phyloP scores from a whole-genome alignment of 2,888 invertebrate genomes.

The Rhabditoides inermis region DNA sequence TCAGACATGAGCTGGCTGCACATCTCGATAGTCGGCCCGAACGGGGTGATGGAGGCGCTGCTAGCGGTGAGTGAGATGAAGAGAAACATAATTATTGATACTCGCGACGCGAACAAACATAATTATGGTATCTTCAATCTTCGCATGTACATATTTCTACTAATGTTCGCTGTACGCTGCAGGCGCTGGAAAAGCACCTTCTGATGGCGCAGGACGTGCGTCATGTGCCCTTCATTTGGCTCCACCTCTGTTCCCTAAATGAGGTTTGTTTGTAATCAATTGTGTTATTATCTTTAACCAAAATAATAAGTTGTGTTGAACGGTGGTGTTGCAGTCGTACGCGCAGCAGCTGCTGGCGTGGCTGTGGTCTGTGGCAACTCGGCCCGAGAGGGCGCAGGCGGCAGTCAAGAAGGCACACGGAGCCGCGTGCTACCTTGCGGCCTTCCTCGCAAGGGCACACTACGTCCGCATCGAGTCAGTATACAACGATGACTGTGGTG shows the following conservation, averaged over 20 bases:
- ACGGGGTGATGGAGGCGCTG: no score
- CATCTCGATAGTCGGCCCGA: no score
- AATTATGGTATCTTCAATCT: no score
- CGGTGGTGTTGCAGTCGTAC: slow-evolving; percentile 14
- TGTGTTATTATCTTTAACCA: background rate
- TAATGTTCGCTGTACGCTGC: no score
- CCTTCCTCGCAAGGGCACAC: slow-evolving; percentile 38
- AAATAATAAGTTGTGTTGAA: background rate
- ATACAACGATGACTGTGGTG: no score
- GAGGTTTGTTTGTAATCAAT: slow-evolving; percentile 7
- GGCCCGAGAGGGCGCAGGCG: slow-evolving; percentile 30
- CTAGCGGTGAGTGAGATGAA: no score
- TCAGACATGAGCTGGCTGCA: no score
- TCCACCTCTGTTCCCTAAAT: slow-evolving; percentile 33
- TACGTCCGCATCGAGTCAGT: slow-evolving; percentile 31
- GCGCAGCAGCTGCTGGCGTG: slow-evolving; percentile 20
- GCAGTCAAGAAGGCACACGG: slow-evolving; percentile 42
- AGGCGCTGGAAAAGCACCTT: slow-evolving; percentile 32
- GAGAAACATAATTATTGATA: no score
- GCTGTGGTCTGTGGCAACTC: slow-evolving; percentile 33
- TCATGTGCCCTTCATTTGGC: slow-evolving; percentile 41
- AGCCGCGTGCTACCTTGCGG: slow-evolving; percentile 41
- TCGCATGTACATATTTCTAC: no score
- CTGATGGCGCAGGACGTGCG: slow-evolving; percentile 30
- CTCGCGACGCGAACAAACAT: no score